Evolutionary conservation across 2,888 invertebrate genomes (phyloP), one percentile per base, ranked within the genome.

Genomic region (Lingula anatina): DNA sequence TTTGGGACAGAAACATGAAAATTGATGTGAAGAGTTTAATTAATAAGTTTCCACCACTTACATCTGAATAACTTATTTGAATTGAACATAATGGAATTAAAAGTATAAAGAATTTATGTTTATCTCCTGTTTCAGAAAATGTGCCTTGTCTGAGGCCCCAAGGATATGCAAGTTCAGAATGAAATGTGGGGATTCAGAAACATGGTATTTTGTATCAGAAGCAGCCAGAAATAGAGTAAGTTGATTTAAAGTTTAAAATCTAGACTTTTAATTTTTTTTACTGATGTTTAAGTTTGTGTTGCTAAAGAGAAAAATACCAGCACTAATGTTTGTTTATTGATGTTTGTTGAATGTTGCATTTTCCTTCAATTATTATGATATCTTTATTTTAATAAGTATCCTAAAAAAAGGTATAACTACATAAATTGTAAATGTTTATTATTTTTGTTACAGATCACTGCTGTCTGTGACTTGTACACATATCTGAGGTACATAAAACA

Each of bases 401-500:
- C 89, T 56, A 83, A 86, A 67, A 82, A 86, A 62, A 89, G 89
- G 51, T 81, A 89, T 53, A 87, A 89, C 43, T 88, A 88, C 79
- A 85, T 85, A 71, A 84, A 85, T 70, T 83, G 86, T 86, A 78
- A 79, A 75, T 53, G 21, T 41, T 26, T 9, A n/a, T 26, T 40
- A 7, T 43, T 46, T 47, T 15, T 26, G 50, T 57, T 80, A 24
- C 80, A 88, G 88, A 86, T 88, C 64, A 86, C 85, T 64, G 84
- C 88, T 38, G 88, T 88, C 51, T 88, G 88, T 78, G 87, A 89
- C 79, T 87, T 88, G 76, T 83, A 86, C 64, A 88, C 88, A 65
- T 89, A 88, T 76, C 79, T 89, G 53, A 82, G 87, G 61, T 89
- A 89, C 73, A 84, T 89, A 56, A 83, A 86, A 67, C 82, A 86